Conservation (phyloP, 2,113 vertebrate species). For the Geothlypis trichas region DNA sequence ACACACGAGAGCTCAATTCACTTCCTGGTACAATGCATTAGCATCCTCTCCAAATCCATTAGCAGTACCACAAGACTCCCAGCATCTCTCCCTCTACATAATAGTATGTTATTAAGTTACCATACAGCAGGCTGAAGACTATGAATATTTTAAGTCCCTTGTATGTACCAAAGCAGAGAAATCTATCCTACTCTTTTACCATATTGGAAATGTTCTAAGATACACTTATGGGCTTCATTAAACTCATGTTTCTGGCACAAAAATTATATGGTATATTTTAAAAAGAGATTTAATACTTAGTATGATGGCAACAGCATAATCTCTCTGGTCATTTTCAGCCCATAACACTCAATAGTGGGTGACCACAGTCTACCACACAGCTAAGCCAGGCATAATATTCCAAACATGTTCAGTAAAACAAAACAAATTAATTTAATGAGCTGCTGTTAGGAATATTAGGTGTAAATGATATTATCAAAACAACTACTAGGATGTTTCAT, state of each 20-base stretch:
- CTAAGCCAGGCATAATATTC: background rate
- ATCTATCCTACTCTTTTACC: constrained; percentile 34
- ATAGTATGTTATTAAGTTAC: constrained; percentile 77
- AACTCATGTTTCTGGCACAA: background rate
- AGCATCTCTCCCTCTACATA: constrained; percentile 71
- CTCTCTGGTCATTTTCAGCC: background rate
- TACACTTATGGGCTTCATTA: background rate
- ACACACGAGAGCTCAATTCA: constrained; percentile 76
- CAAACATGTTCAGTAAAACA: background rate
- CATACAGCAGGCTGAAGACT: constrained; percentile 49
- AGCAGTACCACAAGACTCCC: constrained; percentile 75
- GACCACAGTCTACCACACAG: background rate
- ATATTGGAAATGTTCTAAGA: constrained; percentile 19
- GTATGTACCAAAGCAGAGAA: constrained; percentile 49
- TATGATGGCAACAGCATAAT: background rate
- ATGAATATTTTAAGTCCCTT: constrained; percentile 74
- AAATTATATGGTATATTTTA: background rate
- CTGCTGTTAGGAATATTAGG: background rate
- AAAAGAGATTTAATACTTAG: background rate
- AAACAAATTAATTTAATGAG: background rate
- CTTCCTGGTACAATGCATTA: constrained; percentile 78
- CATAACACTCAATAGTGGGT: background rate
- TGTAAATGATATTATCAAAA: background rate
- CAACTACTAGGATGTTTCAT: background rate
- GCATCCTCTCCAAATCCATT: constrained; percentile 85